Evolutionary conservation across 1,140 invertebrate species (phyloP).

Genomic region (Drosophila orosa): DNA sequence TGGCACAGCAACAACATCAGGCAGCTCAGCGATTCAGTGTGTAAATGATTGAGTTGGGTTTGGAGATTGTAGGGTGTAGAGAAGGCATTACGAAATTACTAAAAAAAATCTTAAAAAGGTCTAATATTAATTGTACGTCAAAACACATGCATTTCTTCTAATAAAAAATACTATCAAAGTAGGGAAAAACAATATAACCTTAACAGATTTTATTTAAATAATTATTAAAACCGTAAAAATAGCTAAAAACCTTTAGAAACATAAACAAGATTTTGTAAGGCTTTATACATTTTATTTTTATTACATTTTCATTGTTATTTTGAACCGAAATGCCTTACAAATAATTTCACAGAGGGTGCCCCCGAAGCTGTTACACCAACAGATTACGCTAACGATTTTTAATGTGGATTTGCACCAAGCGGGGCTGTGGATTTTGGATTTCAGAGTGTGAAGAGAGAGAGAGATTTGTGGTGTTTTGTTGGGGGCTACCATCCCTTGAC

Average conservation of each 20-base stretch:
- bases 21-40: slow-evolving; percentile 30
- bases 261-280: too few relatives aligned
- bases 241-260: too few relatives aligned
- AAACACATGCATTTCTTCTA: too few relatives aligned
- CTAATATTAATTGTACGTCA: too few relatives aligned
- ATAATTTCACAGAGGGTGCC: slow-evolving; percentile 1
- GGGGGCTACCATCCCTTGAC: background rate
- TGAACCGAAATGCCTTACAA: background rate
- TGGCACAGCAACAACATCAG: slow-evolving; percentile 5
- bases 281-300: too few relatives aligned
- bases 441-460: background rate
- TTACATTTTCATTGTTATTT: too few relatives aligned
- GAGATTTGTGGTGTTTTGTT: slow-evolving; percentile 2
- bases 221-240: too few relatives aligned
- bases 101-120: too few relatives aligned
- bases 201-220: too few relatives aligned
- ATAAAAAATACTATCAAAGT: too few relatives aligned
- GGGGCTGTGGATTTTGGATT: slow-evolving; percentile 8
- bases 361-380: slow-evolving; percentile 40
- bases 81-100: too few relatives aligned
- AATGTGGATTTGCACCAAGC: slow-evolving; percentile 42
- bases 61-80: slow-evolving; percentile 20
- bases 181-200: too few relatives aligned
- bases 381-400: slow-evolving; percentile 66
- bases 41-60: slow-evolving; percentile 56